phyloP scores from a whole-genome alignment of 2,113 vertebrate species.

The Pseudorhombus dupliciocellatus region DNA sequence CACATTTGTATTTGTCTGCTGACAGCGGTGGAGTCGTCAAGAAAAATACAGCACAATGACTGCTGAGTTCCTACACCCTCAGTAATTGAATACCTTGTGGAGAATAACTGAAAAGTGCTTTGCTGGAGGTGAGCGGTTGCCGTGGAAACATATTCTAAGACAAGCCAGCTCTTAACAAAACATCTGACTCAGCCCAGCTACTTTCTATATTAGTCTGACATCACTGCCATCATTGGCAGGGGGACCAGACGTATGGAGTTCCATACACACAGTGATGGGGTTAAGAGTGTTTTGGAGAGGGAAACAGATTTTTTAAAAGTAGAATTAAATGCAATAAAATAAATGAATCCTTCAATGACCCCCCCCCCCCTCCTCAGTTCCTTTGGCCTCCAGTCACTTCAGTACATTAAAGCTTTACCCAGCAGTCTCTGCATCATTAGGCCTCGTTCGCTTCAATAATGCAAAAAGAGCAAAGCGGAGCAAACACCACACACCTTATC shows the following conservation, averaged over 20 bases:
- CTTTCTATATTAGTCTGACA: constrained; percentile 38
- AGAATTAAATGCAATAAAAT: constrained; percentile 6
- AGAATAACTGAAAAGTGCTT: constrained; percentile 33
- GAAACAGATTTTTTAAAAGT: background rate
- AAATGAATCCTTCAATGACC: background rate
- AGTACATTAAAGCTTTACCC: constrained; percentile 44
- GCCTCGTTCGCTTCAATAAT: constrained; percentile 75
- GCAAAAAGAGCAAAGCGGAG: constrained; percentile 73
- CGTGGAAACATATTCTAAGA: constrained; percentile 61
- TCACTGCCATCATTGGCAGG: background rate
- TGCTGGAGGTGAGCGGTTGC: constrained; percentile 58
- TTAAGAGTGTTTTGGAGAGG: too few relatives aligned
- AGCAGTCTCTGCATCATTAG: constrained; percentile 67
- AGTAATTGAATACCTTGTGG: constrained; percentile 37
- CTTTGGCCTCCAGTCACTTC: constrained; percentile 11
- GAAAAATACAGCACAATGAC: background rate
- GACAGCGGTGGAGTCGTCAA: background rate
- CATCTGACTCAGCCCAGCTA: constrained; percentile 50
- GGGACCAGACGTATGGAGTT: background rate
- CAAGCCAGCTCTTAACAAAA: constrained; percentile 46
- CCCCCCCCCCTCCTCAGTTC: constrained; percentile 9
- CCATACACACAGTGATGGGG: background rate
- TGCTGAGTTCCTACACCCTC: constrained; percentile 9
- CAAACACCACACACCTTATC: constrained; percentile 43
- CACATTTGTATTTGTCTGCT: background rate